These are phyloP conservation scores for Andrena bicolor DNA, from an alignment of 2,888 invertebrate species.

Conservation along the genomic window DNA sequence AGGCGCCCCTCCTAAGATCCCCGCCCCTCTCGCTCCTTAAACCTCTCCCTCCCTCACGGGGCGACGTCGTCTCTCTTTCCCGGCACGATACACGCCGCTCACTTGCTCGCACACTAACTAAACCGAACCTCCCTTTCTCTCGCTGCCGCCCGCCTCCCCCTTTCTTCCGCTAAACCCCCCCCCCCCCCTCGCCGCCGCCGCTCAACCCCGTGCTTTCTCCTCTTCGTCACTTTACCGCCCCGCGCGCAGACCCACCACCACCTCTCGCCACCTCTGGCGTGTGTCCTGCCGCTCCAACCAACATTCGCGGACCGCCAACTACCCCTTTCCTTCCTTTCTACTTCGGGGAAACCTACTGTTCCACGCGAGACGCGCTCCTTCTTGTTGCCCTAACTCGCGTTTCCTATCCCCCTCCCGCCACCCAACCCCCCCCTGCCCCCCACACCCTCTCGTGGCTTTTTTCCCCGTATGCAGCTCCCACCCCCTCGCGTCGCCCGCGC, in stretches of 20 bases:
- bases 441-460: not conserved
- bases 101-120: constrained; percentile 58
- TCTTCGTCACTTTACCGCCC: constrained; percentile 65
- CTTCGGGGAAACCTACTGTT: constrained; percentile 64
- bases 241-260: constrained; percentile 59
- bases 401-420: constrained; percentile 16
- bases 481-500: not conserved
- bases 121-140: constrained; percentile 46
- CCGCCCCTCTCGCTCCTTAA: constrained; percentile 72
- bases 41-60: constrained; percentile 57
- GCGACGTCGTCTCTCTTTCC: constrained; percentile 52
- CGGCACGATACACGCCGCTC: constrained; percentile 48
- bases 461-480: not conserved
- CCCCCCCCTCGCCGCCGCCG: constrained; percentile 20
- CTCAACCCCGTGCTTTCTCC: constrained; percentile 54
- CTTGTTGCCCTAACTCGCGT: constrained; percentile 67
- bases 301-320: constrained; percentile 78
- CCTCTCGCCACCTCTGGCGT: constrained; percentile 55
- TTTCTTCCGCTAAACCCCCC: constrained; percentile 59
- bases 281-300: constrained; percentile 69
- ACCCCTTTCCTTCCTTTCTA: constrained; percentile 73
- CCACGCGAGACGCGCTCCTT: constrained; percentile 65
- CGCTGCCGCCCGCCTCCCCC: constrained; percentile 39
- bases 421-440: not conserved
- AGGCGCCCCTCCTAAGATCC: constrained; percentile 82